A percentile compares a stretch with the other conserved stretches of the same genome.
Conservation (phyloP, 2,888 invertebrate genomes). For the Dryocosmus kuriphilus region DNA sequence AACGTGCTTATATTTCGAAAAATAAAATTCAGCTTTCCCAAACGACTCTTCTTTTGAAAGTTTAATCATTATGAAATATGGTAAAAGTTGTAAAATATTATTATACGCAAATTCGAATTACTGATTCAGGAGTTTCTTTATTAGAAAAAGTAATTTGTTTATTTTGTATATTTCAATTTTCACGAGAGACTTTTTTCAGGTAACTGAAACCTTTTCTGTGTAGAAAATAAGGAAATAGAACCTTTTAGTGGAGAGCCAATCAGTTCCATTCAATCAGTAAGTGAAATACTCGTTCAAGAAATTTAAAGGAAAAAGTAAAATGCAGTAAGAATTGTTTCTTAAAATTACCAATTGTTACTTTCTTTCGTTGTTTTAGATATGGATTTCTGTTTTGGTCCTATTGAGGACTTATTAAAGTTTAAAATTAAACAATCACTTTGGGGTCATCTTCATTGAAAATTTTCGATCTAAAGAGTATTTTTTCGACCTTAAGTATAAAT, state of each 20-base stretch:
- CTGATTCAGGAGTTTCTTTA: too few species aligned
- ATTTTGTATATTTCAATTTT: not conserved
- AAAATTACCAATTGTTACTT: not conserved
- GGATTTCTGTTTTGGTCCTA: too few species aligned
- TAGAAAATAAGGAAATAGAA: constrained; percentile 18
- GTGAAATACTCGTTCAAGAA: not conserved
- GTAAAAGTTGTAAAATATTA: not conserved
- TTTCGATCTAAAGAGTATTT: too few species aligned
- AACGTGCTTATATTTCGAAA: not conserved
- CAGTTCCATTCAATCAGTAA: constrained; percentile 16
- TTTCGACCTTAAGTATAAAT: too few species aligned
- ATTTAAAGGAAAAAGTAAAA: not conserved
- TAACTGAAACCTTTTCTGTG: constrained; percentile 51
- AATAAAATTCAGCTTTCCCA: not conserved
- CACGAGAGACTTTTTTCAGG: not conserved
- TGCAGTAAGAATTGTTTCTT: not conserved
- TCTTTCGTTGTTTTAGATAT: not conserved
- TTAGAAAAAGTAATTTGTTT: too few species aligned
- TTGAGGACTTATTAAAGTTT: too few species aligned
- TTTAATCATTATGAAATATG: not conserved
- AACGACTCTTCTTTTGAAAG: not conserved
- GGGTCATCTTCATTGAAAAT: too few species aligned
- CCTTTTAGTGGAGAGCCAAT: constrained; percentile 33
- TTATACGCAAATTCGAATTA: too few species aligned
- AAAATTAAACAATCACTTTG: too few species aligned